Conservation (phyloP, 2,797 vertebrate species). For the Heliangelus exortis region DNA sequence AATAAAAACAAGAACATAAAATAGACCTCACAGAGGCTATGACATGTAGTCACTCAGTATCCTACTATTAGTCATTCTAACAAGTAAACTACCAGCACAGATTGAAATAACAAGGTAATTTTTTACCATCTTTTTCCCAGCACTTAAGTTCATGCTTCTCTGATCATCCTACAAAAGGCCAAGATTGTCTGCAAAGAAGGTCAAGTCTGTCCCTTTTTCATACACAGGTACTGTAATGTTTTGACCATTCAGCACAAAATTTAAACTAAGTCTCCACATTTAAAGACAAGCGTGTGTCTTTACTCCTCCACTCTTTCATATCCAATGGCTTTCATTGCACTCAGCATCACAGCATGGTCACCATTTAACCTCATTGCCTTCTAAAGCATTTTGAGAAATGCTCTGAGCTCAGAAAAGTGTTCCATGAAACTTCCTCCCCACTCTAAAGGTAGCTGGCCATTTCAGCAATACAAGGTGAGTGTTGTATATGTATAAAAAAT, state of each 20-base stretch:
- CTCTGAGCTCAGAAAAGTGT: not conserved
- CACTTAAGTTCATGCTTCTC: not conserved
- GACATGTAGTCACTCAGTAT: not conserved
- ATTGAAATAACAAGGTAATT: not conserved
- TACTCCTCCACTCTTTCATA: not conserved
- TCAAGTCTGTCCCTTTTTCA: not conserved
- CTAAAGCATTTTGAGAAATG: not conserved
- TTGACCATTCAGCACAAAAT: not conserved
- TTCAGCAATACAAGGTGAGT: not conserved
- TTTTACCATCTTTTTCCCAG: not conserved
- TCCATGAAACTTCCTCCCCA: not conserved
- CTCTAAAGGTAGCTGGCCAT: not conserved
- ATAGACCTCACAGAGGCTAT: not conserved
- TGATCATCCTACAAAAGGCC: not conserved
- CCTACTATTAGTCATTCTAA: not conserved
- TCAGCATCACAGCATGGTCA: not conserved
- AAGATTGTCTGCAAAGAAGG: not conserved
- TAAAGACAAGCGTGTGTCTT: not conserved
- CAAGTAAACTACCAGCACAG: not conserved
- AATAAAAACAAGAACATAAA: not conserved
- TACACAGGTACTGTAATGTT: not conserved
- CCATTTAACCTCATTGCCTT: not conserved
- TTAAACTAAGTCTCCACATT: not conserved
- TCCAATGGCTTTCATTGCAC: not conserved
- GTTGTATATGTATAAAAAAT: not conserved